Base-by-base conservation (phyloP, 37 sponge, comb jelly and placozoan species). In the Mnemiopsis leidyi region DNA sequence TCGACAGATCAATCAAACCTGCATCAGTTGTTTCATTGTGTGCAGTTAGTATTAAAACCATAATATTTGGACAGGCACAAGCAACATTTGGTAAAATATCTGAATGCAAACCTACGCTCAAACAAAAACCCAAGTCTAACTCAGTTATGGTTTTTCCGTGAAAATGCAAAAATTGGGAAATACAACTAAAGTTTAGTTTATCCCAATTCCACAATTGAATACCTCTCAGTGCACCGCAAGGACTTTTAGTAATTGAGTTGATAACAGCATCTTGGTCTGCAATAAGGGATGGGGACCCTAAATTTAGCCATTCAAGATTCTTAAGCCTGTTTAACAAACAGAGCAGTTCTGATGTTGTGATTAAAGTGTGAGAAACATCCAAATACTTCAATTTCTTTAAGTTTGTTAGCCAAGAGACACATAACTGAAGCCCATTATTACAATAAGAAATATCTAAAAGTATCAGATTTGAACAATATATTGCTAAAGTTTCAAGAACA, bases 141-240 rank as follows among this genome's bases (percentile, higher is more conserved):
- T 85, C 48, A 38, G 39, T 61, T 13, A 85, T 3, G 39, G 9
- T 40, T 39, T 39, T 25, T 26, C 90, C 90, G 39, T 85, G 90
- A 25, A 2, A 21, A 28, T 32, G 9, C 24, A 85, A n/a, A 40
- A 85, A 85, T 23, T 38, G 61, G 38, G 90, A 21, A 25, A 26
- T 26, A n/a, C 13, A 23, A 2, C 29, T 26, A 85, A 38, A 39
- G 23, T 29, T 85, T 0, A 85, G 13, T 38, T 85, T 85, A 40
- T 85, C 61, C 90, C 90, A 85, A 61, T 85, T 25, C 90, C 90
- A 85, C 39, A 85, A 39, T 23, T 85, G 61, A 85, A 85, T 40
- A 38, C 90, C 90, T 40, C 25, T 38, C 30, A 85, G 26, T 36
- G 21, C 3, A 23, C 61, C 61, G 5, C 38, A 26, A 5, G 90